Percentiles rank a stretch among this genome's conserved stretches.
Evolutionary conservation across 1,140 invertebrate species (phyloP).

Genomic region (Caenorhabditis inopinata): DNA sequence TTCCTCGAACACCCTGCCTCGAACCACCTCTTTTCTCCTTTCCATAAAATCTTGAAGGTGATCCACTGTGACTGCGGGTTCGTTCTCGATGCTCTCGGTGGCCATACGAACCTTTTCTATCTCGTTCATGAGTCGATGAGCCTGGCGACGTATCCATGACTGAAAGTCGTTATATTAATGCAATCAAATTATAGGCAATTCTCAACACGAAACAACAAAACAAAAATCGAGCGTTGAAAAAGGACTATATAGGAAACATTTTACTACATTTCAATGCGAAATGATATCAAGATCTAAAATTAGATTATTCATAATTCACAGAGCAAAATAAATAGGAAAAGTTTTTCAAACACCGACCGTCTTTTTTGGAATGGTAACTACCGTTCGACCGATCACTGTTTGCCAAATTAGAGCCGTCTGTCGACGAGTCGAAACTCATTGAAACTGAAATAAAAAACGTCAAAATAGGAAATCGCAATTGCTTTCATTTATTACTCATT

Average conservation of each 20-base stretch:
- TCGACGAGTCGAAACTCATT: conserved; percentile 29
- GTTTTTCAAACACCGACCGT: background rate
- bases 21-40: background rate
- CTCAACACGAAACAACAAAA: background rate
- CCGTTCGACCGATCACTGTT: conserved; percentile 22
- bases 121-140: background rate
- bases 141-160: conserved; percentile 3
- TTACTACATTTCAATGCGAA: too few relatives aligned
- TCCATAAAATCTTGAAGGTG: background rate
- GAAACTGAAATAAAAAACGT: background rate
- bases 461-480: too few relatives aligned
- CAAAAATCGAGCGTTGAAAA: too few relatives aligned
- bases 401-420: conserved; percentile 13
- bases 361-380: background rate
- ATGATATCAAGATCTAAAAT: too few relatives aligned
- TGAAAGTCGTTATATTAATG: background rate
- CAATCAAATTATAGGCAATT: background rate
- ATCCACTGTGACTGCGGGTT: conserved; percentile 6
- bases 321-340: too few relatives aligned
- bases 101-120: background rate
- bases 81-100: background rate
- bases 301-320: too few relatives aligned
- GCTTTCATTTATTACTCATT: too few relatives aligned
- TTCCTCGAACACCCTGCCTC: background rate
- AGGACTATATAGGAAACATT: too few relatives aligned